Percentiles rank a stretch among this genome's conserved stretches.
phyloP scores from a whole-genome alignment of 2,113 vertebrate genomes.

The Lamprotornis superbus region DNA sequence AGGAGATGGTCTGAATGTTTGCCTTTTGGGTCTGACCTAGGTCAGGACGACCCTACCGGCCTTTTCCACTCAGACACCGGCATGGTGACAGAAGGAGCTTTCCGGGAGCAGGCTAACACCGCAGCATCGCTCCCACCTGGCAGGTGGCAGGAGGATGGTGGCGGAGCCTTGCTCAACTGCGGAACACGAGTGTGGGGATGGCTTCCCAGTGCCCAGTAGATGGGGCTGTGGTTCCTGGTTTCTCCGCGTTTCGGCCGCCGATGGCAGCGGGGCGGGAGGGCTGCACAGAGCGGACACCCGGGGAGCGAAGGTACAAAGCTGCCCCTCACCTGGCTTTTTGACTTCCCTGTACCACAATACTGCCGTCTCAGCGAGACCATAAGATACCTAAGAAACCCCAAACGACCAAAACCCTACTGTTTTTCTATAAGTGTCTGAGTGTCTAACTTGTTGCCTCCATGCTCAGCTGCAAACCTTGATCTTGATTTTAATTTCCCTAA shows the following conservation, averaged over 20 bases:
- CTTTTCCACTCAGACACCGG: accelerated
- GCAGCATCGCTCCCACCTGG: accelerated
- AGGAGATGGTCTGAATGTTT: background rate
- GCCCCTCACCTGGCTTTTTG: background rate
- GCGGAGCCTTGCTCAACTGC: accelerated
- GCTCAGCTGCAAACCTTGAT: background rate
- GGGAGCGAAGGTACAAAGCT: background rate
- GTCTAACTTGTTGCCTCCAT: background rate
- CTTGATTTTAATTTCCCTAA: background rate
- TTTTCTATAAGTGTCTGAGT: accelerated
- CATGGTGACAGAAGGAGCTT: background rate
- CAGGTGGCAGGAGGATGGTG: background rate
- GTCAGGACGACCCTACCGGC: background rate
- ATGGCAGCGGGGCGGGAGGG: accelerated
- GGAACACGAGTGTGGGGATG: accelerated
- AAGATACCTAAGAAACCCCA: accelerated
- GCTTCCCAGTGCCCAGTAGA: background rate
- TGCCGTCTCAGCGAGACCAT: background rate
- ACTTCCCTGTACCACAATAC: too few relatives aligned
- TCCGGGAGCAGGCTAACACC: background rate
- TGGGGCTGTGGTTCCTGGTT: conserved; percentile 1
- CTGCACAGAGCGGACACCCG: background rate
- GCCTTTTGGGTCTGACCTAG: background rate
- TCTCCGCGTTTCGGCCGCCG: accelerated
- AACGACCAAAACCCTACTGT: accelerated